phyloP scores from a whole-genome alignment of 2,888 invertebrate species.

The Acronicta psi region DNA sequence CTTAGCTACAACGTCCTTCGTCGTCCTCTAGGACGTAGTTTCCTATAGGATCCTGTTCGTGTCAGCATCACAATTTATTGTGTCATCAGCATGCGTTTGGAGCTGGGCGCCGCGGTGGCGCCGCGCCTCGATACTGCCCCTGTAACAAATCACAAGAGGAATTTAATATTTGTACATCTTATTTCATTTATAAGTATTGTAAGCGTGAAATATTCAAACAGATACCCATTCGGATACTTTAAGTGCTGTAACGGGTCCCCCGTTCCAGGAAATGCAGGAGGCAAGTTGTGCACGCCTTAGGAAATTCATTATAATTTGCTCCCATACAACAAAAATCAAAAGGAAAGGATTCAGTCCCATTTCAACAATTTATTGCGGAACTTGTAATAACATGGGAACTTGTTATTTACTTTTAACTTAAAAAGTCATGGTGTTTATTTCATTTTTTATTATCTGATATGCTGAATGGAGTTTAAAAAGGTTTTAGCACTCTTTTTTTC shows the following conservation, averaged over 20 bases:
- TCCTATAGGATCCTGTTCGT: constrained; percentile 84
- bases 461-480: no score
- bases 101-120: constrained; percentile 77
- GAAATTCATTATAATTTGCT: constrained; percentile 38
- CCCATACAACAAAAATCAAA: constrained; percentile 47
- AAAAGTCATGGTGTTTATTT: no score
- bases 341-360: constrained; percentile 42
- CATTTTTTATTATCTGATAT: no score
- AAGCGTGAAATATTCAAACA: constrained; percentile 3
- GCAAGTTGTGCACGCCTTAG: constrained; percentile 1
- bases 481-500: no score
- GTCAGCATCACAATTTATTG: constrained; percentile 88
- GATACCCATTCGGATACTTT: constrained; percentile 26
- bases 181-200: neutral
- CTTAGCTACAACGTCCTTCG: constrained; percentile 83
- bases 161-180: constrained; percentile 20
- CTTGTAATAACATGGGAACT: constrained; percentile 3
- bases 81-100: constrained; percentile 80
- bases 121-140: constrained; percentile 70
- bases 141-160: constrained; percentile 70
- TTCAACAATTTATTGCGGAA: constrained; percentile 20
- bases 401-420: neutral
- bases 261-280: constrained; percentile 25
- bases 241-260: neutral
- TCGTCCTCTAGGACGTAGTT: constrained; percentile 88